Evolutionary conservation across 2,113 vertebrate species (phyloP).

Genomic region (Glaucidium brasilianum): DNA sequence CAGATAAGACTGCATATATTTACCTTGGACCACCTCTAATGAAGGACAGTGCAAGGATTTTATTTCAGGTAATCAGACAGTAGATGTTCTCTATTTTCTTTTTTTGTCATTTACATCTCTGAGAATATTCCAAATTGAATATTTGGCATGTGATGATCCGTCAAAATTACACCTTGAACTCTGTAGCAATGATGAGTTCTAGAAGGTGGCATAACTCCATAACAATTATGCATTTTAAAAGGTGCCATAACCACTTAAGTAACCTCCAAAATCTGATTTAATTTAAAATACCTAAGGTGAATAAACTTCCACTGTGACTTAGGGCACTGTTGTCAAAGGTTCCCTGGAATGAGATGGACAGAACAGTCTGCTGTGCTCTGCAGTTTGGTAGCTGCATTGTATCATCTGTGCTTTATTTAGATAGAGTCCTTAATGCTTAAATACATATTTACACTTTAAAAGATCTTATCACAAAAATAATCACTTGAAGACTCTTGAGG

Average conservation of each 20-base stretch:
- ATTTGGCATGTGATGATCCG: background rate
- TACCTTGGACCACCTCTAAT: background rate
- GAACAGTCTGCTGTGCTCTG: rapidly evolving
- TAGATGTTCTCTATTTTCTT: background rate
- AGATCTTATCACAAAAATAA: background rate
- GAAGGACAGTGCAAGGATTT: background rate
- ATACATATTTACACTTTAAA: background rate
- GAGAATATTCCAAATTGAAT: background rate
- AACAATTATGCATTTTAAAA: background rate
- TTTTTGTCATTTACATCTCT: background rate
- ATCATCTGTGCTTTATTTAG: background rate
- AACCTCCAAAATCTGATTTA: background rate
- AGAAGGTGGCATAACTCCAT: background rate
- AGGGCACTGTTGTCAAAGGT: background rate
- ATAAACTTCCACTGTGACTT: background rate
- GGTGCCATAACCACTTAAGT: background rate
- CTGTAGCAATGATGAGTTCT: background rate
- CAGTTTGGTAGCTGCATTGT: background rate
- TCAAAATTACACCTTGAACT: background rate
- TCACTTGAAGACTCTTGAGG: background rate
- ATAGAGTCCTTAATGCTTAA: background rate
- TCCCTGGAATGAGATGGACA: background rate
- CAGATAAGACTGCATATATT: background rate
- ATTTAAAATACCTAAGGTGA: background rate
- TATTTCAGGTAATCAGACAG: background rate